Evolutionary conservation across 2,888 invertebrate genomes (phyloP).

Genomic region (Drosophila kokeensis): DNA sequence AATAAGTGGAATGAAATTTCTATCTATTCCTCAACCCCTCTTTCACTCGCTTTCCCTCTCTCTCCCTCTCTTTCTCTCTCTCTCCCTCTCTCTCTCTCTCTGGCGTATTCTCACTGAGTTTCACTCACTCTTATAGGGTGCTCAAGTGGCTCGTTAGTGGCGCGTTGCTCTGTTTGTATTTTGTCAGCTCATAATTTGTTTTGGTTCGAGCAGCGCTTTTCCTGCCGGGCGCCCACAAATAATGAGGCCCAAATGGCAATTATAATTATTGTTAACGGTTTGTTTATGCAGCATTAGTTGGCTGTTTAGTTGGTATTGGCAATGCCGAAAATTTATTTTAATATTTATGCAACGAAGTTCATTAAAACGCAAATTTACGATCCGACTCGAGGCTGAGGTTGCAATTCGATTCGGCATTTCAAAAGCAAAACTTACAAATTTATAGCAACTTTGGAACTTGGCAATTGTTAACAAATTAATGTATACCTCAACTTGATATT

Average conservation of each 20-base stretch:
- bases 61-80: neutral
- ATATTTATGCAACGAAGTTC: slow-evolving; percentile 78
- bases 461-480: slow-evolving; percentile 76
- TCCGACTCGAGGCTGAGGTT: slow-evolving; percentile 64
- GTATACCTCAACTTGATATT: slow-evolving; percentile 56
- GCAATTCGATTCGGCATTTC: slow-evolving; percentile 71
- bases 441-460: slow-evolving; percentile 65
- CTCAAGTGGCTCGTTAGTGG: slow-evolving; percentile 18
- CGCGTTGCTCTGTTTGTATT: slow-evolving; percentile 69
- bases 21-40: no score
- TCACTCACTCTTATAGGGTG: slow-evolving; percentile 21
- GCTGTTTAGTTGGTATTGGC: slow-evolving; percentile 71
- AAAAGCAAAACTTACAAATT: slow-evolving; percentile 70
- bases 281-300: slow-evolving; percentile 72
- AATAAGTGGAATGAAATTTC: neutral
- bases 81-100: neutral
- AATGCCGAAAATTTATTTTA: slow-evolving; percentile 78
- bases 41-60: neutral
- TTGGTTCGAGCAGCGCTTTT: slow-evolving; percentile 59
- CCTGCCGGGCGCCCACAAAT: slow-evolving; percentile 74
- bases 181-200: slow-evolving; percentile 75
- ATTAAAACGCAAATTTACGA: slow-evolving; percentile 74
- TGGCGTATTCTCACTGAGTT: neutral
- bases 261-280: slow-evolving; percentile 80
- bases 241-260: slow-evolving; percentile 73